phyloP scores from a whole-genome alignment of 2,113 vertebrate species.

The Cochlearius cochlearius region DNA sequence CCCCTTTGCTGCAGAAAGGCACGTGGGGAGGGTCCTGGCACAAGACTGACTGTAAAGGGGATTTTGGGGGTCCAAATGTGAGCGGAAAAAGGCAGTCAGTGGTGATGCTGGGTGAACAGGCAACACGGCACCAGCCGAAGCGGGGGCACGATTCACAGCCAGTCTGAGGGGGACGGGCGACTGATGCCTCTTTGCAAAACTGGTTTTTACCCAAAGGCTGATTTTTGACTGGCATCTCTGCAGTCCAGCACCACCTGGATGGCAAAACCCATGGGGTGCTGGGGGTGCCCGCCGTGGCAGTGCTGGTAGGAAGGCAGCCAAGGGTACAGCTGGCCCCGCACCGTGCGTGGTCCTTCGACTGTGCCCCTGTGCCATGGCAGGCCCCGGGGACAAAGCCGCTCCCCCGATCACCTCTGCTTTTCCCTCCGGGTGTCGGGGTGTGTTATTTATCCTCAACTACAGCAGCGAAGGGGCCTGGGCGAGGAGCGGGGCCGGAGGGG shows the following conservation, averaged over 20 bases:
- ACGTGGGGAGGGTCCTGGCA: background rate
- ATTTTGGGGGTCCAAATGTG: background rate
- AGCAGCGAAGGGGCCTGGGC: background rate
- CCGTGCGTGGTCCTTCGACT: too few species aligned
- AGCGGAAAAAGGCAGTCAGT: background rate
- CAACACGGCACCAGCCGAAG: background rate
- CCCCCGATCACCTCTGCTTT: background rate
- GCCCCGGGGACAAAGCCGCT: background rate
- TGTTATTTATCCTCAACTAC: background rate
- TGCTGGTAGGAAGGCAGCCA: background rate
- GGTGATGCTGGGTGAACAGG: background rate
- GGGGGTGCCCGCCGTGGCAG: background rate
- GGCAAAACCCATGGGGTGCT: background rate
- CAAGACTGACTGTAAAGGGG: background rate
- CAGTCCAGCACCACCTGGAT: background rate
- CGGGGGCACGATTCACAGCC: accelerated
- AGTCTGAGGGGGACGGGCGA: background rate
- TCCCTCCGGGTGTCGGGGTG: background rate
- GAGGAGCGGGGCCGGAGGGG: too few species aligned
- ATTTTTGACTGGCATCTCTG: background rate
- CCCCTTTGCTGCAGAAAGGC: background rate
- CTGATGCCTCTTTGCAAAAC: background rate
- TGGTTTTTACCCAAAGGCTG: background rate
- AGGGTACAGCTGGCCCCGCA: background rate
- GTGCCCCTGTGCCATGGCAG: accelerated